Percentiles rank a stretch among this genome's conserved stretches.
phyloP scores from a whole-genome alignment of 2,113 vertebrate species.

The Lophochroa leadbeateri region DNA sequence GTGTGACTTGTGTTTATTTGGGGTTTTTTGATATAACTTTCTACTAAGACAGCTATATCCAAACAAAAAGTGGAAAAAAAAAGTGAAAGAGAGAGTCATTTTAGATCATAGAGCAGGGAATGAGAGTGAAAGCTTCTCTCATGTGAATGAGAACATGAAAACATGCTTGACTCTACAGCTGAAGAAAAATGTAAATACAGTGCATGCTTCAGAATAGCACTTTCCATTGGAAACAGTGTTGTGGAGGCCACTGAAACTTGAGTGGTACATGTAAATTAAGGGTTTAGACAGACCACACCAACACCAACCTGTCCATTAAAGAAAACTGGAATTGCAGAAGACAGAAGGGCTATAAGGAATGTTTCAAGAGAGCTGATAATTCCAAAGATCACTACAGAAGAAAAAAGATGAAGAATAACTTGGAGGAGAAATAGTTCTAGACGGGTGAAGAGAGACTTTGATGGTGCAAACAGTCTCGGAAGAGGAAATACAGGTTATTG shows the following conservation, averaged over 20 bases:
- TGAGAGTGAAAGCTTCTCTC: not conserved
- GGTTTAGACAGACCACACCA: not conserved
- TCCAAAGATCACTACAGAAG: not conserved
- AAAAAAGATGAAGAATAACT: not conserved
- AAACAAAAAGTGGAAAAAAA: not conserved
- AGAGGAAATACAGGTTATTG: not conserved
- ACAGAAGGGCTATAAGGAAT: not conserved
- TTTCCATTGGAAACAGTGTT: rapidly evolving
- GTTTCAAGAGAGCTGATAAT: not conserved
- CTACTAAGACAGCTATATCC: not conserved
- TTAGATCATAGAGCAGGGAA: not conserved
- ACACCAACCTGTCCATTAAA: not conserved
- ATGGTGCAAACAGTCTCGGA: not conserved
- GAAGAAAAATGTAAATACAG: not conserved
- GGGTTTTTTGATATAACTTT: not conserved
- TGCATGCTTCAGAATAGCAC: not conserved
- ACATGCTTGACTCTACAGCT: not conserved
- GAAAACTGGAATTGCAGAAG: not conserved
- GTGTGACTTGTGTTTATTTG: not conserved
- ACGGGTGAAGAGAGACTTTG: not conserved
- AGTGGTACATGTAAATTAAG: not conserved
- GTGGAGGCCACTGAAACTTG: not conserved
- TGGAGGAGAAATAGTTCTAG: not conserved
- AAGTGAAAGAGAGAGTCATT: not conserved
- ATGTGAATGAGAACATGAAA: not conserved